These are phyloP conservation scores for Gobio occitaniae DNA, from an alignment of 2,797 vertebrate species.

Conservation along the genomic window DNA sequence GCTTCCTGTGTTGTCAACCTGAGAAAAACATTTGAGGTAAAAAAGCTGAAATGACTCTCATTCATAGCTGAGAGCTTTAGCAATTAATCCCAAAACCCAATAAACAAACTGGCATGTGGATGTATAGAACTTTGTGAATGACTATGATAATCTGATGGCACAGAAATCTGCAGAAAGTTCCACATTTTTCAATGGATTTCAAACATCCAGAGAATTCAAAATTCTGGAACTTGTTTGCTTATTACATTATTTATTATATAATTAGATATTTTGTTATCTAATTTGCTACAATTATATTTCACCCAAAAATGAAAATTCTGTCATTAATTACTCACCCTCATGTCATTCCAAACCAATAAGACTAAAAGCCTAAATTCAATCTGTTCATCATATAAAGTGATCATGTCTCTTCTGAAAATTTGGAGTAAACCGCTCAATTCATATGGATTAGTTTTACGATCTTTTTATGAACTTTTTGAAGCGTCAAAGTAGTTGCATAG, in stretches of 20 bases:
- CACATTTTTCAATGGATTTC: neutral
- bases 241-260: too few species aligned
- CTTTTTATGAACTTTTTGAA: too few species aligned
- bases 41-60: neutral
- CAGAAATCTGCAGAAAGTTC: neutral
- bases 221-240: neutral
- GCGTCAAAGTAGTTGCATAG: too few species aligned
- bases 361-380: too few species aligned
- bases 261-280: neutral
- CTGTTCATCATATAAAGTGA: too few species aligned
- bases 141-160: neutral
- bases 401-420: too few species aligned
- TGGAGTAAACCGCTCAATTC: too few species aligned
- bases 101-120: neutral
- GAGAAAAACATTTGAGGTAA: slow-evolving; percentile 10
- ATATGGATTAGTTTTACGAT: too few species aligned
- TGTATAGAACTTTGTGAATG: neutral
- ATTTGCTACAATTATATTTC: too few species aligned
- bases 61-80: neutral
- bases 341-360: too few species aligned
- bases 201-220: neutral
- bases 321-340: too few species aligned
- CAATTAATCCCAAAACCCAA: neutral
- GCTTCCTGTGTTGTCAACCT: slow-evolving; percentile 59
- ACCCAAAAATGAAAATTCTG: too few species aligned